Percentiles rank a stretch among this genome's conserved stretches.
Conservation (phyloP, 2,888 invertebrate genomes). For the Phlogophora meticulosa region DNA sequence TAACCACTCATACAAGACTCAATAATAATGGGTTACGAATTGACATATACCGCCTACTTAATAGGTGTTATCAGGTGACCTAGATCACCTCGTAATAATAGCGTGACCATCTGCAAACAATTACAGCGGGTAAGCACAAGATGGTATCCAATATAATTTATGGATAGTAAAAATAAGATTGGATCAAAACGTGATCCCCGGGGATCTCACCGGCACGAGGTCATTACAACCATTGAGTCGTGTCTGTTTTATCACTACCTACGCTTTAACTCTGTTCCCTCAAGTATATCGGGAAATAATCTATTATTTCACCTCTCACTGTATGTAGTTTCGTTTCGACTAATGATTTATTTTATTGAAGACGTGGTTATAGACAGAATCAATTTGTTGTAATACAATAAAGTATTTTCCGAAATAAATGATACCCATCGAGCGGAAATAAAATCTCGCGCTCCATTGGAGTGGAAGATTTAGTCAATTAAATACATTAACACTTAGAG, state of each 20-base stretch:
- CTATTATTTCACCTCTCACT: constrained; percentile 60
- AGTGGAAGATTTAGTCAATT: constrained; percentile 20
- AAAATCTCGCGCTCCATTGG: constrained; percentile 13
- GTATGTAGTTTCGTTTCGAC: constrained; percentile 35
- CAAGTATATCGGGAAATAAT: constrained; percentile 64
- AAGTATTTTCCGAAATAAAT: constrained; percentile 37
- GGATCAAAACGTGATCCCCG: constrained; percentile 73
- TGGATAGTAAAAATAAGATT: constrained; percentile 77
- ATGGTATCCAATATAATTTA: constrained; percentile 69
- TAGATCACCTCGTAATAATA: constrained; percentile 53
- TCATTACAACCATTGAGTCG: constrained; percentile 75
- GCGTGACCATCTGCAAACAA: constrained; percentile 64
- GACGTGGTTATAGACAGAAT: constrained; percentile 30
- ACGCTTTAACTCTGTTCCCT: constrained; percentile 63
- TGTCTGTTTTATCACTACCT: constrained; percentile 73
- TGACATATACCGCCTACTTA: constrained; percentile 3
- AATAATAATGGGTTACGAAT: constrained; percentile 9
- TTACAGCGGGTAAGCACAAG: constrained; percentile 62
- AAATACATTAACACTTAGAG: constrained; percentile 4
- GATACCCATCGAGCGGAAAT: constrained; percentile 1
- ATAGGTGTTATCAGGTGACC: constrained; percentile 41
- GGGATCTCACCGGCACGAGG: constrained; percentile 70
- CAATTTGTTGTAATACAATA: constrained; percentile 33
- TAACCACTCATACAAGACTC: neutral
- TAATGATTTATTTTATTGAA: constrained; percentile 58